These are phyloP conservation scores for Mola mola DNA, from an alignment of 2,113 vertebrate genomes.

Conservation along the genomic window DNA sequence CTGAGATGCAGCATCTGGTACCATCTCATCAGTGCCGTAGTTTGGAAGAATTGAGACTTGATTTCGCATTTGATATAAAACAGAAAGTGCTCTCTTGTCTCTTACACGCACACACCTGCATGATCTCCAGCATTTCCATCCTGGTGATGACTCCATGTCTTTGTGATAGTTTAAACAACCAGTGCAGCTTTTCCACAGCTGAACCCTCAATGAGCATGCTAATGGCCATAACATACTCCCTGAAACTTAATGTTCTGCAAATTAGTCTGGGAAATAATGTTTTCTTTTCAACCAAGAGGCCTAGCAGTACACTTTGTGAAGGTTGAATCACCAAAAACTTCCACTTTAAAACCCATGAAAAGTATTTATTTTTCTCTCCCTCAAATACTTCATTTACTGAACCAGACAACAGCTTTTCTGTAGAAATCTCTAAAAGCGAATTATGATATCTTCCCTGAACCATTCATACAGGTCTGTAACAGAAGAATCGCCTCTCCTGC, in stretches of 20 bases:
- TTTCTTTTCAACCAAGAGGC: too few relatives aligned
- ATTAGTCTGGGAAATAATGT: too few relatives aligned
- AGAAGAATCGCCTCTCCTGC: constrained; percentile 67
- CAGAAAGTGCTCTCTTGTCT: neutral
- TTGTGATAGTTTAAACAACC: constrained; percentile 82
- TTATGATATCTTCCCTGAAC: constrained; percentile 70
- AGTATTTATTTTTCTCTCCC: too few relatives aligned
- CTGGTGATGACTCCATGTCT: constrained; percentile 69
- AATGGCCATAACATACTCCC: constrained; percentile 77
- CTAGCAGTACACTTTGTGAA: too few relatives aligned
- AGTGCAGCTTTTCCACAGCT: constrained; percentile 76
- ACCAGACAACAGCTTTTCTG: too few relatives aligned
- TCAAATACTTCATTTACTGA: too few relatives aligned
- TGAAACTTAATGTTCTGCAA: too few relatives aligned
- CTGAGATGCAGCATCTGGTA: neutral
- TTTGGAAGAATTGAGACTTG: neutral
- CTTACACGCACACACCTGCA: constrained; percentile 70
- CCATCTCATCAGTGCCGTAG: constrained; percentile 2
- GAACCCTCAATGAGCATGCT: constrained; percentile 71
- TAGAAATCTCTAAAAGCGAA: too few relatives aligned
- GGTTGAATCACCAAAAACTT: too few relatives aligned
- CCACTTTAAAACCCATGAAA: too few relatives aligned
- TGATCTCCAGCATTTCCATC: constrained; percentile 77
- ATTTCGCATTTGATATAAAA: neutral
- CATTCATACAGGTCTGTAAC: constrained; percentile 74